Evolutionary conservation across 1,140 invertebrate genomes (phyloP), one percentile per base, ranked within the genome.

Genomic region (Polypedilum vanderplanki): DNA sequence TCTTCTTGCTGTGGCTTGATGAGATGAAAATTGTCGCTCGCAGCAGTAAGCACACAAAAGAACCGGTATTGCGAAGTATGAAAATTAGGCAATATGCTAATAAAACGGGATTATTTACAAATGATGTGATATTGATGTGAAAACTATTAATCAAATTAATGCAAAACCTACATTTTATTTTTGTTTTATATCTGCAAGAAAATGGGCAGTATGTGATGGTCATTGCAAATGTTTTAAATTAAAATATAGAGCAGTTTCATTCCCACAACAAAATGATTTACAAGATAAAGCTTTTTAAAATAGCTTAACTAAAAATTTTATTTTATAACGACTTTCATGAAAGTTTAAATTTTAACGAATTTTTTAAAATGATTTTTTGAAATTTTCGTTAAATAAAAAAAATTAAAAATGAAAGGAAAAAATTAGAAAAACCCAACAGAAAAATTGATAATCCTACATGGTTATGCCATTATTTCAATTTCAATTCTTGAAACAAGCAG

Each of bases 61-160:
- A 33, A 33, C 24, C 24, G 1, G 24, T 33, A 33, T 33, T 33
- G 24, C 5, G 24, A 33, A 33, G 24, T 33, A 33, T 57, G 12
- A 57, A 57, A 57, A 57, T 57, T 57, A 57, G 46, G 46, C n/a
- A 57, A 57, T 57, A 57, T 57, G 46, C 46, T n/a, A 57, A 57
- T 57, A 57, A 33, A 57, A 57, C 46, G n/a, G 46, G 46, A 57
- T 57, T 57, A 57, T 57, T 15, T 57, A n/a, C 46, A 57, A 57
- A 57, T 57, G 12, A 57, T 57, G n/a, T n/a, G 12, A 15, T 57
- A 15, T 57, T 57, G 4, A 57, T n/a, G 3, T 57, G 46, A 57
- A 12, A 57, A 57, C n/a, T 12, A 57, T 57, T 15, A 57, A 57
- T 57, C n/a, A 57, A 57, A 57, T 4, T n/a, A 57, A 46, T 57